Evolutionary conservation across 2,888 invertebrate genomes (phyloP), one percentile per base, ranked within the genome.

Genomic region (Cataglyphis cursor): DNA sequence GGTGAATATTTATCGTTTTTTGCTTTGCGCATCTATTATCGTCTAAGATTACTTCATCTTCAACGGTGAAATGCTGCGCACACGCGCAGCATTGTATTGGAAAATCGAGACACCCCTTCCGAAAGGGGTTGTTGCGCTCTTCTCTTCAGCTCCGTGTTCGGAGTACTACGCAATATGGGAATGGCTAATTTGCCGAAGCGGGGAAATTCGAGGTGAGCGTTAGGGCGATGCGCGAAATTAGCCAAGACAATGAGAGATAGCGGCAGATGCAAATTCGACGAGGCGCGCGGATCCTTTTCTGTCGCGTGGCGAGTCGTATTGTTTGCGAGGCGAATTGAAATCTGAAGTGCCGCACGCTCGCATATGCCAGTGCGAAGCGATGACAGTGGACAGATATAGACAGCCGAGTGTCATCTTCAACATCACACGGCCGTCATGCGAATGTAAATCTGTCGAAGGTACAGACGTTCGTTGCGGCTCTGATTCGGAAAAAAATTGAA

Each of bases 201-300:
- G 86, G 90, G 85, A 86, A 90, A 89, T 76, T 75, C 86, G 89
- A 90, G 75, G 80, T 81, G 83, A 73, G 61, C 70, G 82, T 82
- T 75, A 31, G 92, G 90, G 91, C 90, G 93, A 91, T 89, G 86
- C 82, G 87, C 85, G 86, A 94, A 95, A 95, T 95, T 95, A 95
- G 94, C 94, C 93, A 90, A 94, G 91, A 95, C 94, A 94, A 95
- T 91, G 88, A 86, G 76, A 87, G 91, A 92, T 88, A 90, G 89
- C 84, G 90, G 90, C 94, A 95, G 94, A 95, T 95, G 94, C 94
- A 95, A 94, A 95, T 95, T 91, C 88, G 66, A 66, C 31, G 84
- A 88, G 87, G 59, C 44, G 85, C 83, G 18, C 28, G 86, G 86
- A 91, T 90, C 88, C 88, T 91, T 90, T 90, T 81, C 88, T 88